Evolutionary conservation across 2,113 vertebrate genomes (phyloP).

Genomic region (Gymnorhina tibicen): DNA sequence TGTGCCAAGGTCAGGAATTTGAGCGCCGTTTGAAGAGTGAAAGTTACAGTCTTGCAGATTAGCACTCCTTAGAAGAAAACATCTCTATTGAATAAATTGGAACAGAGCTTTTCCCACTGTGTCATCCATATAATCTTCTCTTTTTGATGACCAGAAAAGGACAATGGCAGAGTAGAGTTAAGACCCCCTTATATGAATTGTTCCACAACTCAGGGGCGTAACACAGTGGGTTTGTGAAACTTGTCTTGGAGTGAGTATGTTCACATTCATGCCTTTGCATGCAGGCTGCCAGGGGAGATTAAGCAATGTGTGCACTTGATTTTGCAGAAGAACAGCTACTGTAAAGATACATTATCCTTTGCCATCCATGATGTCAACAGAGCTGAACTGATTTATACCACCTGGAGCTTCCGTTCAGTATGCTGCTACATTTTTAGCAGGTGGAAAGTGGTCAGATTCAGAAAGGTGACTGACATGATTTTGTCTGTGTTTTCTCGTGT

Average conservation of each 20-base stretch:
- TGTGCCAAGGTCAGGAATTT: slow-evolving; percentile 43
- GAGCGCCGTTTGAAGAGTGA: background rate
- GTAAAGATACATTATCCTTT: background rate
- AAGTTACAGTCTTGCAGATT: slow-evolving; percentile 18
- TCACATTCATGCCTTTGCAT: fast-evolving
- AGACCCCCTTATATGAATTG: background rate
- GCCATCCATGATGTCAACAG: background rate
- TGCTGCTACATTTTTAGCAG: background rate
- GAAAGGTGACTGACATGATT: background rate
- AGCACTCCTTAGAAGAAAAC: background rate
- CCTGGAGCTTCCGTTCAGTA: background rate
- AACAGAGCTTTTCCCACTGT: background rate
- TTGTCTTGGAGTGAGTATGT: background rate
- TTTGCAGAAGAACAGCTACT: background rate
- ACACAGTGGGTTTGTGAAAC: background rate
- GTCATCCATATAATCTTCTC: background rate
- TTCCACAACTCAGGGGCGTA: background rate
- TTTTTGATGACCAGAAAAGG: background rate
- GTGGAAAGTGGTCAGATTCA: background rate
- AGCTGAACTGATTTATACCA: background rate
- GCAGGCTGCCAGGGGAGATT: background rate
- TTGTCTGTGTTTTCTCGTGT: background rate
- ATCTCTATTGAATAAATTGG: background rate
- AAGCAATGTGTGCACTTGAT: background rate
- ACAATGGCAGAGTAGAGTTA: background rate